Evolutionary conservation across 2,888 invertebrate genomes (phyloP).

Genomic region (Morpho deidamia): DNA sequence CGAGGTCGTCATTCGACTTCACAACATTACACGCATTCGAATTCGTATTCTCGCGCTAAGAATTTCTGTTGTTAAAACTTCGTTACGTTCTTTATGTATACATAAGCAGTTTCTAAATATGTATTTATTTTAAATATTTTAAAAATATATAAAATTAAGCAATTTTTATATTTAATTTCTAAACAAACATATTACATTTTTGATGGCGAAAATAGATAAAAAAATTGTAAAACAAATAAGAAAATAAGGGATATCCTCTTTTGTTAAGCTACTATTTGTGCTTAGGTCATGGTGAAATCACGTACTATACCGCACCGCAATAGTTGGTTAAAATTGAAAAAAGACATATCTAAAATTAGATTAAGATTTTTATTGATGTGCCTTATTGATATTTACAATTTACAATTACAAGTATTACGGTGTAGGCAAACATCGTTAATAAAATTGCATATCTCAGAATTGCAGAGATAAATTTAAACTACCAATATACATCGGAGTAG

Average conservation of each 20-base stretch:
- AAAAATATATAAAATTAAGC: too few relatives aligned
- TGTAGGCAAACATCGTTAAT: too few relatives aligned
- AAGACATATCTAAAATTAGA: neutral
- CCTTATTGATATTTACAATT: too few relatives aligned
- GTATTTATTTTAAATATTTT: too few relatives aligned
- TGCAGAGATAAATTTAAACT: too few relatives aligned
- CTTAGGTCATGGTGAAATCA: conserved; percentile 74
- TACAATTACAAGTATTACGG: too few relatives aligned
- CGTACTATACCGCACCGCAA: conserved; percentile 44
- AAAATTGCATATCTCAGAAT: too few relatives aligned
- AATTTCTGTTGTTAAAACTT: too few relatives aligned
- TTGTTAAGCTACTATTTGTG: conserved; percentile 47
- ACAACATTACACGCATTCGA: conserved; percentile 45
- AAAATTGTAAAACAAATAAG: neutral
- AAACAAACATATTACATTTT: too few relatives aligned
- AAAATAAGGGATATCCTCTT: conserved; percentile 65
- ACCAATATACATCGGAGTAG: too few relatives aligned
- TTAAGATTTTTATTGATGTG: neutral
- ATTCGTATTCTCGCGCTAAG: conserved; percentile 19
- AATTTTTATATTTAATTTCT: too few relatives aligned
- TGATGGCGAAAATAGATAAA: too few relatives aligned
- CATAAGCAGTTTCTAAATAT: neutral
- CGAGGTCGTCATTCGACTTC: conserved; percentile 57
- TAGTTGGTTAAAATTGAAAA: conserved; percentile 28
- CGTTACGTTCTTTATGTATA: neutral